Evolutionary conservation across 2,797 vertebrate species (phyloP), one percentile per base, ranked within the genome.

Genomic region (Oryzias dopingdopingensis): DNA sequence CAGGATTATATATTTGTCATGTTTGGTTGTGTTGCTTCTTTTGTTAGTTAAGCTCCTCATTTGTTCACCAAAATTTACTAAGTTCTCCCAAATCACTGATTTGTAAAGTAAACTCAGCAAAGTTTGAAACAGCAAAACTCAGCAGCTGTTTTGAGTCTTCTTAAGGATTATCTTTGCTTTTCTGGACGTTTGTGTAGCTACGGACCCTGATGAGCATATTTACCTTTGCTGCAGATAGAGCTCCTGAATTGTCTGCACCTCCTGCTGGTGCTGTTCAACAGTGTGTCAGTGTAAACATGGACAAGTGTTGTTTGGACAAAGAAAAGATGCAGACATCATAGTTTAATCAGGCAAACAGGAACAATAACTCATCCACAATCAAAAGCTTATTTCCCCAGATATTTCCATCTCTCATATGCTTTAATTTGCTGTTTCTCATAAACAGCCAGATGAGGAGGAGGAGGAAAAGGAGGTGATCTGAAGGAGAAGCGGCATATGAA

Each of bases 331-430:
- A 71, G 67, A 65, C 63, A 50, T 57, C 52, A 43, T 47, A 65
- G 57, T 75, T 62, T 70, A 70, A 77, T 69, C 71, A 72, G 70
- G 50, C 64, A 12, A 42, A 53, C 52, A 69, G 67, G 62, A 77
- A 62, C 43, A n/a, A 66, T 51, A 65, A 67, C 53, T 54, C 59
- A 55, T 49, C 61, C 67, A 62, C 67, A 70, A 77, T 72, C 71
- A 65, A 13, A 62, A 47, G 42, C 63, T 79, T 75, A 82, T 82
- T 82, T 82, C 80, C 76, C 80, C 66, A 32, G 80, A 77, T 57
- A 42, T 23, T 62, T 14, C 42, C 49, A 23, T 18, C 41, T 37
- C 43, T 79, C 67, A 61, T 62, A 70, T 70, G 58, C 68, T 55
- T 40, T 77, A 70, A 79, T 79, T 65, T 79, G 66, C 55, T 81